Evolutionary conservation across 2,797 vertebrate genomes (phyloP).

Genomic region (Tokudaia muenninki): DNA sequence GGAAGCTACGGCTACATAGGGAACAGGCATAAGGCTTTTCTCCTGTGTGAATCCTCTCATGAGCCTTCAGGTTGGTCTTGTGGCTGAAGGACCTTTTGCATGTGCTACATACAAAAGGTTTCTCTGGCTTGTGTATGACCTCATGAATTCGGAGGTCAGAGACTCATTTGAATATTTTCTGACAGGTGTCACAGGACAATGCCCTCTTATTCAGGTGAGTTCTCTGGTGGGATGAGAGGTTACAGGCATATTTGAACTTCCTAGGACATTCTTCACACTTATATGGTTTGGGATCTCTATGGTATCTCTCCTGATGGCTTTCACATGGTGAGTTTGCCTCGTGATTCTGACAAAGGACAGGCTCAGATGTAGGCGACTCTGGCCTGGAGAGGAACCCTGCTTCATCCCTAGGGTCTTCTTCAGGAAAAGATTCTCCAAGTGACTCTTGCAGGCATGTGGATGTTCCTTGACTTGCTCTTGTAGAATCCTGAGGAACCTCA

Average conservation of each 20-base stretch:
- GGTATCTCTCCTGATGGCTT: background rate
- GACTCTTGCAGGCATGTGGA: background rate
- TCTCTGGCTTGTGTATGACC: background rate
- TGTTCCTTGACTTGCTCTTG: background rate
- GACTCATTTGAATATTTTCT: constrained; percentile 47
- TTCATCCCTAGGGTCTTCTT: background rate
- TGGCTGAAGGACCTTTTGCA: constrained; percentile 45
- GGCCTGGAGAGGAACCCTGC: no score
- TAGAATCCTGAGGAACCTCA: background rate
- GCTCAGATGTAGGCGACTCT: background rate
- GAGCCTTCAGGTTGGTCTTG: constrained; percentile 47
- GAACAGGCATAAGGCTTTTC: constrained; percentile 13
- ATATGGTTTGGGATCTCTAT: fast-evolving
- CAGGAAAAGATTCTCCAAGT: background rate
- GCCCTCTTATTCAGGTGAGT: constrained; percentile 51
- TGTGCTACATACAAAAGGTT: background rate
- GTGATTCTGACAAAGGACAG: background rate
- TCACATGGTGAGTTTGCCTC: background rate
- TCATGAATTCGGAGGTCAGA: constrained; percentile 47
- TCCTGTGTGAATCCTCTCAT: constrained; percentile 65
- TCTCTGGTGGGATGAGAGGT: background rate
- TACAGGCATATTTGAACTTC: constrained; percentile 8
- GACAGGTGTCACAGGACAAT: background rate
- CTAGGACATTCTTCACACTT: constrained; percentile 21
- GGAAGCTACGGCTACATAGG: background rate